Conservation (phyloP, 2,888 invertebrate species). For the Lepidocyrtoides sp. region DNA sequence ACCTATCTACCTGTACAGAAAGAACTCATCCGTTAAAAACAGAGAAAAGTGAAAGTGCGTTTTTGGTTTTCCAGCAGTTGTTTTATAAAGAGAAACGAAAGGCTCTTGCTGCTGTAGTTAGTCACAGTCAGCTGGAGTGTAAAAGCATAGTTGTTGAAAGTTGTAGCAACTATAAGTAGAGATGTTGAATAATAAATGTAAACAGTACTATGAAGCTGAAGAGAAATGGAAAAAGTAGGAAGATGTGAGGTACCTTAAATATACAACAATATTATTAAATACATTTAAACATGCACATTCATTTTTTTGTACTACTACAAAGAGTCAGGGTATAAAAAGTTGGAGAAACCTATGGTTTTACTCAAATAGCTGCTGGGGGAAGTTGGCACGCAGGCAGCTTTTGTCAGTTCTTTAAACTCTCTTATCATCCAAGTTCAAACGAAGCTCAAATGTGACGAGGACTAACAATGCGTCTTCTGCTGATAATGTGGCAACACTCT, state of each 20-base stretch:
- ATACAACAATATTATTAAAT: background rate
- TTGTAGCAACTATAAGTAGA: slow-evolving; percentile 31
- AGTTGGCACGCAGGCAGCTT: background rate
- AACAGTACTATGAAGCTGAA: background rate
- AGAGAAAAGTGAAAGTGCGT: background rate
- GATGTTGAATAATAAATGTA: slow-evolving; percentile 58
- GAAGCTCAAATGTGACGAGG: background rate
- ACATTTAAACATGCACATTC: background rate
- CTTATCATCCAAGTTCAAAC: slow-evolving; percentile 40
- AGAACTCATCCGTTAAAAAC: background rate
- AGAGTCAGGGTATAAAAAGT: background rate
- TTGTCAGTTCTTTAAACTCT: slow-evolving; percentile 39
- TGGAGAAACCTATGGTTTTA: background rate
- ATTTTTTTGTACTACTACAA: too few relatives aligned
- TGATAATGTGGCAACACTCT: background rate
- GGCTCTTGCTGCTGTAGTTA: background rate
- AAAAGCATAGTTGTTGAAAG: slow-evolving; percentile 41
- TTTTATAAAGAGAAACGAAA: background rate
- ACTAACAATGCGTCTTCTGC: background rate
- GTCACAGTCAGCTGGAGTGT: slow-evolving; percentile 5
- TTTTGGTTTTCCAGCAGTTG: background rate
- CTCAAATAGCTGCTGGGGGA: background rate
- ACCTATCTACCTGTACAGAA: background rate
- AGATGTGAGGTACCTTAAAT: background rate
- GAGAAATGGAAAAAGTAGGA: background rate